Conservation (phyloP, 2,888 invertebrate genomes). For the Hirtodrosophila confusa region DNA sequence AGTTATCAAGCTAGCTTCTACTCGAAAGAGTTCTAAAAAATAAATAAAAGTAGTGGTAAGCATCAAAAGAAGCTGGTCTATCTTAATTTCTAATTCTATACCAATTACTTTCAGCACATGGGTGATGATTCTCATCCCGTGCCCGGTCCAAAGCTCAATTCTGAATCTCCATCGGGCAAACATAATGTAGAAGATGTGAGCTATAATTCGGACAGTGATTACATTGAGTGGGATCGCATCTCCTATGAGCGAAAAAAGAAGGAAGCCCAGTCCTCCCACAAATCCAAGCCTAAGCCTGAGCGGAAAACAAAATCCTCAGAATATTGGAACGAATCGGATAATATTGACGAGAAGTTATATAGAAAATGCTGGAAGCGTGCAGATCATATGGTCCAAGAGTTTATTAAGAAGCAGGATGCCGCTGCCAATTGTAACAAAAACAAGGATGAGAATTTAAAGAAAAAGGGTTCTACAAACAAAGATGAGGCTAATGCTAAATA, state of each 20-base stretch:
- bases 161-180: background rate
- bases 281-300: background rate
- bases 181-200: background rate
- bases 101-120: slow-evolving; percentile 5
- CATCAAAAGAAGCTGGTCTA: background rate
- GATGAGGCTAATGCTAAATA: too few species aligned
- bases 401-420: slow-evolving; percentile 22
- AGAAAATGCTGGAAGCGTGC: slow-evolving; percentile 19
- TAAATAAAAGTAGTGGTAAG: slow-evolving; percentile 2
- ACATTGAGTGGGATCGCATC: background rate
- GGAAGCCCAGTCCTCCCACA: too few species aligned
- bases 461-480: too few species aligned
- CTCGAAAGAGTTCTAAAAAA: slow-evolving; percentile 6
- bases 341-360: slow-evolving; percentile 1
- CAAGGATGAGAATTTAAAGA: background rate
- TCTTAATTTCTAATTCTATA: background rate
- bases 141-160: background rate
- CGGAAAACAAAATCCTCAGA: background rate
- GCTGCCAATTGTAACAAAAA: background rate
- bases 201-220: background rate
- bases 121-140: slow-evolving; percentile 1
- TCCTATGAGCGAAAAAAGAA: background rate
- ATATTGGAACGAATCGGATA: background rate
- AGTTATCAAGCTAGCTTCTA: slow-evolving; percentile 1
- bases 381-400: slow-evolving; percentile 15